These are phyloP conservation scores for Halcyon malimbica DNA, from an alignment of 2,113 vertebrate species.

Conservation along the genomic window DNA sequence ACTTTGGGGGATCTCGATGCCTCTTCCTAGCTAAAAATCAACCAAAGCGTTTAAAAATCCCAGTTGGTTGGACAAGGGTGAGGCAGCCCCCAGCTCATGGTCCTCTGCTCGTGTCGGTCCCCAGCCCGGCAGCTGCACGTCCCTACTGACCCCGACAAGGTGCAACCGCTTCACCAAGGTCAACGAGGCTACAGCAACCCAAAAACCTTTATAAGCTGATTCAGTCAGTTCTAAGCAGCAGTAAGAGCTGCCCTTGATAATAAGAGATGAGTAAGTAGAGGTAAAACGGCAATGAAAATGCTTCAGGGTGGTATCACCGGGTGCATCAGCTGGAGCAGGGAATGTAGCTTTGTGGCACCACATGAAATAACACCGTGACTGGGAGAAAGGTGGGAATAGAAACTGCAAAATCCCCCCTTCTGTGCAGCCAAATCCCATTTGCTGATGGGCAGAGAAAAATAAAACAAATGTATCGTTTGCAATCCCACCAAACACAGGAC, in stretches of 20 bases:
- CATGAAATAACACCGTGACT: fast-evolving
- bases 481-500: fast-evolving
- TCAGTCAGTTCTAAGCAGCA: background rate
- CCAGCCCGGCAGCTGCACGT: fast-evolving
- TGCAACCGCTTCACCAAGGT: background rate
- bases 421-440: background rate
- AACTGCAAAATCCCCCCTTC: background rate
- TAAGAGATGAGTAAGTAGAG: background rate
- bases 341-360: background rate
- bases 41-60: fast-evolving
- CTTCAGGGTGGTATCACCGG: fast-evolving
- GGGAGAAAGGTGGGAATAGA: background rate
- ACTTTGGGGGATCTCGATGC: fast-evolving
- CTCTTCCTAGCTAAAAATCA: background rate
- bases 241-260: background rate
- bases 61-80: fast-evolving
- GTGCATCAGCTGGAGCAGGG: background rate
- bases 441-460: background rate
- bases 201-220: background rate
- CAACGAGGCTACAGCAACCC: background rate
- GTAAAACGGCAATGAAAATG: background rate
- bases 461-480: fast-evolving
- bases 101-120: background rate
- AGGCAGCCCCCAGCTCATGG: fast-evolving
- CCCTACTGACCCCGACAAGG: background rate